Evolutionary conservation across 1,140 invertebrate genomes (phyloP).

Genomic region (Anagrus nilaparvatae): DNA sequence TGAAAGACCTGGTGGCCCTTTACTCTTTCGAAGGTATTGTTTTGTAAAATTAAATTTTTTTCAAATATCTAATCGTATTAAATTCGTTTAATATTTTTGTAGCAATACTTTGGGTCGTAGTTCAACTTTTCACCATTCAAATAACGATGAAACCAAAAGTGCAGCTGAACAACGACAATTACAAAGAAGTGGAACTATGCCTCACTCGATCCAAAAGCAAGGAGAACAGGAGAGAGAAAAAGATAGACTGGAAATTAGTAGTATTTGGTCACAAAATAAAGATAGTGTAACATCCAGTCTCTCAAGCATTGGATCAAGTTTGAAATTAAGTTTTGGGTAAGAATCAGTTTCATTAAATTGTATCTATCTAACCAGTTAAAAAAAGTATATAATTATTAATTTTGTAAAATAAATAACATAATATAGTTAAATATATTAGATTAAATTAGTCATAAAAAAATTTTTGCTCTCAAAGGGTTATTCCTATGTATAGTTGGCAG

Average conservation of each 20-base stretch:
- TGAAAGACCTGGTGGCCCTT: conserved; percentile 37
- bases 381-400: no score
- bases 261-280: conserved; percentile 39
- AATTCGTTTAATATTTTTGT: conserved; percentile 6
- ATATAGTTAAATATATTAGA: conserved; percentile 10
- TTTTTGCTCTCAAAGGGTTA: conserved; percentile 14
- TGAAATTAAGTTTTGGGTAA: conserved; percentile 79
- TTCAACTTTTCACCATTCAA: conserved; percentile 37
- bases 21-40: conserved; percentile 37
- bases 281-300: conserved; percentile 64
- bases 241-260: conserved; percentile 35
- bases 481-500: conserved; percentile 18
- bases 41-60: conserved; percentile 3
- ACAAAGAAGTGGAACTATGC: conserved; percentile 74
- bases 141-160: conserved; percentile 29
- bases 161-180: conserved; percentile 37
- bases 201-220: conserved; percentile 42
- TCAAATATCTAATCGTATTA: not conserved
- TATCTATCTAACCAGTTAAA: no score
- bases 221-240: conserved; percentile 38
- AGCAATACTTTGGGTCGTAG: conserved; percentile 36
- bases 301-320: conserved; percentile 62
- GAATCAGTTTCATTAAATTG: conserved; percentile 20
- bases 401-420: no score
- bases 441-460: conserved; percentile 13